Conservation (phyloP, 2,113 vertebrate genomes). For the Myrmecobius fasciatus region DNA sequence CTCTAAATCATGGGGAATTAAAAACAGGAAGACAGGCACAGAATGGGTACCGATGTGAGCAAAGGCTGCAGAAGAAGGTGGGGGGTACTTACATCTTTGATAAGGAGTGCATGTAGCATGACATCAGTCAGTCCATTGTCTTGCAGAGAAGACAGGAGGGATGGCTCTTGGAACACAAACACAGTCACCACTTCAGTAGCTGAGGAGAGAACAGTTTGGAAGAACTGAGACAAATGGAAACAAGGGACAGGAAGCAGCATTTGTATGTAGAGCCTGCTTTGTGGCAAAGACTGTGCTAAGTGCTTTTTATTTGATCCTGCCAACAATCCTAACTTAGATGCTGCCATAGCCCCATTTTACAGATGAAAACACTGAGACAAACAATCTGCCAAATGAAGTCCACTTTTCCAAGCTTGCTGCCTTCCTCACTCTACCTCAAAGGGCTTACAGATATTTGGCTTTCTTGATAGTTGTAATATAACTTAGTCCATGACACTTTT, state of each 20-base stretch:
- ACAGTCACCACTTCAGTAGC: slow-evolving; percentile 98
- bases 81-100: slow-evolving; percentile 93
- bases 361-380: neutral
- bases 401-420: too few relatives aligned
- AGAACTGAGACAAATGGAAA: neutral
- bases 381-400: neutral
- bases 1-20: neutral
- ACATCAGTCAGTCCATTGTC: slow-evolving; percentile 97
- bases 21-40: neutral
- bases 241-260: neutral
- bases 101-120: slow-evolving; percentile 96
- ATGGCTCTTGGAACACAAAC: slow-evolving; percentile 98
- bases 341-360: neutral
- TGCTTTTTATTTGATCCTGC: neutral
- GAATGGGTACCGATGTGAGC: slow-evolving; percentile 5
- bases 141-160: slow-evolving; percentile 94
- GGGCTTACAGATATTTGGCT: neutral
- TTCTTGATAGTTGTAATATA: neutral
- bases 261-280: neutral
- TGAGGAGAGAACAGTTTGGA: slow-evolving; percentile 67
- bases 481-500: neutral
- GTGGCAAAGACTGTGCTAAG: neutral
- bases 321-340: neutral
- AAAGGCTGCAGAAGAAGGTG: neutral
- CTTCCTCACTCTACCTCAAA: neutral